Evolutionary conservation across 2,797 vertebrate species (phyloP).

Genomic region (Lagorchestes hirsutus): DNA sequence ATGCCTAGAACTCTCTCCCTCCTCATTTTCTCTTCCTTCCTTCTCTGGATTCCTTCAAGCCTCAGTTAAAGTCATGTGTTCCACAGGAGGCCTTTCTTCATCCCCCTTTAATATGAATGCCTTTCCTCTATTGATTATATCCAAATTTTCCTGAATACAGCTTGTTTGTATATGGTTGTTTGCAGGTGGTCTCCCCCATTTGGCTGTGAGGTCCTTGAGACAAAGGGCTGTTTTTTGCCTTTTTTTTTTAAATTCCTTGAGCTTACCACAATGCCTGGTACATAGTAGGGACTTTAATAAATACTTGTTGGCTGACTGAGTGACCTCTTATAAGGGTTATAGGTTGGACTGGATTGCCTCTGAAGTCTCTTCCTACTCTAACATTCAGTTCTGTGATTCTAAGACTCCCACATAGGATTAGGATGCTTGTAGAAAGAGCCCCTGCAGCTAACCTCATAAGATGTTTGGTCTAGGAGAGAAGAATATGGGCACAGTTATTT

Average conservation of each 20-base stretch:
- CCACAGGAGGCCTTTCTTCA: not conserved
- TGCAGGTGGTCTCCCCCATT: not conserved
- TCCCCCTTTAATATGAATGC: not conserved
- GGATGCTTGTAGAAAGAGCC: not conserved
- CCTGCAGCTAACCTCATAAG: not conserved
- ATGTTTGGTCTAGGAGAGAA: not conserved
- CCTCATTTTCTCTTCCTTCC: not conserved
- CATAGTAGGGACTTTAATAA: not conserved
- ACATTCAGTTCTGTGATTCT: not conserved
- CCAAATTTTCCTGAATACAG: not conserved
- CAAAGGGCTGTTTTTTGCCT: not conserved
- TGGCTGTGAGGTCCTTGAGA: not conserved
- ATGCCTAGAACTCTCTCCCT: not conserved
- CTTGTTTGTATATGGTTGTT: not conserved
- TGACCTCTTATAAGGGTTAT: not conserved
- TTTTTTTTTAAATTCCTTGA: not conserved
- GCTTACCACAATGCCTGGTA: not conserved
- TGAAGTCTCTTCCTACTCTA: not conserved
- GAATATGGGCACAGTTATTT: not conserved
- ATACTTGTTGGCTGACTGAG: not conserved
- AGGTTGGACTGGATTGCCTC: not conserved
- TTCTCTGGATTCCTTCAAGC: not conserved
- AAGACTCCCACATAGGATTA: not conserved
- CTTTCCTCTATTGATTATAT: not conserved
- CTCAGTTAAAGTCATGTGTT: not conserved